Evolutionary conservation across 2,888 invertebrate genomes (phyloP), one percentile per base, ranked within the genome.

Genomic region (Macaria notata): DNA sequence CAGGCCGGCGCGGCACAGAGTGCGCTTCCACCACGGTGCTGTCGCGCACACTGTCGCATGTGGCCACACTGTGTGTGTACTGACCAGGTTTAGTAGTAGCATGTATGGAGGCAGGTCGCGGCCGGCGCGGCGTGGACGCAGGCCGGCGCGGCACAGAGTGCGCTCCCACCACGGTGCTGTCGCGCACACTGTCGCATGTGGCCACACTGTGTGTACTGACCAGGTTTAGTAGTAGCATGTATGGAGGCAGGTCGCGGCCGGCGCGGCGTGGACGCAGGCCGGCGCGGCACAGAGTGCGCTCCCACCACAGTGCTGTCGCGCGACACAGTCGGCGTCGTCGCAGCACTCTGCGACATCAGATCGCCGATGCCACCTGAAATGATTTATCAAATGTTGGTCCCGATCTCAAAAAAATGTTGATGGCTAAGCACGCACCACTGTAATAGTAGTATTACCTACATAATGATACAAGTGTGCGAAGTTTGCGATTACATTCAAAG

Each of bases 61-160:
- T 19, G 19, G 19, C 19, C 19, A 19, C 19, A 19, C 19, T 19
- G 19, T 19, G 19, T n/a, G n/a, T 19, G 19, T 19, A 19, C 19
- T 61, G 0, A 88, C 84, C 45, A 78, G 86, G 88, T 49, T 87
- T 87, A 3, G 77, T 85, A 33, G 81, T 83, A 29, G 68, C 72
- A 58, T 86, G 75, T 94, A 93, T 65, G 92, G 92, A 75, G 61
- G 63, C 65, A 45, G 76, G 75, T 3, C 76, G 65, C 9, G 71
- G 75, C 4, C 73, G 78, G 46, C 70, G 75, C 68, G 69, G 72
- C 56, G 76, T 68, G 49, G 84, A 56, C 94, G 93, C 71, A 92
- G 76, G 93, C 87, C 76, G 92, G 74, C 95, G 92, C 70, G 95
- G 94, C 81, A 58, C 59, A 62, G 75, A 66, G 57, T 56, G 41